These are phyloP conservation scores for Pammene aurita DNA, from an alignment of 2,888 invertebrate species.

Conservation along the genomic window DNA sequence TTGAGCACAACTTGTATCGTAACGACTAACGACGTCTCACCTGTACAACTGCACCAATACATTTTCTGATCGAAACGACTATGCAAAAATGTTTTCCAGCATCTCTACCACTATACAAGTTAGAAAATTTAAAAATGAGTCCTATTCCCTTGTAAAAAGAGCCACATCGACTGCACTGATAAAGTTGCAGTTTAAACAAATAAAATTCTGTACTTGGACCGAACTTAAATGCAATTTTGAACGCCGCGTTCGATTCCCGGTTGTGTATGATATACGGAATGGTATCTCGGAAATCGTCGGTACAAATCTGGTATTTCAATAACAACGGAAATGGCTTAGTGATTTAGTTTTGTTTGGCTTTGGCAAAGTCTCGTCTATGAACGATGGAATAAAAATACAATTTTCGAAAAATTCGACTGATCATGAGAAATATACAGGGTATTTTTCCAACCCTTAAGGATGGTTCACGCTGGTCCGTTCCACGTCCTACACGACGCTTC, in stretches of 20 bases:
- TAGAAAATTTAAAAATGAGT: slow-evolving; percentile 3
- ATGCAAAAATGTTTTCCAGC: slow-evolving; percentile 31
- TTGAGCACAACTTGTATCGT: slow-evolving; percentile 17
- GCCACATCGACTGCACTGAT: not conserved
- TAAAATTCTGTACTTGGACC: slow-evolving; percentile 35
- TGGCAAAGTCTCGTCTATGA: not conserved
- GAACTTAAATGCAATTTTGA: slow-evolving; percentile 40
- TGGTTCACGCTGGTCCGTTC: too few species aligned
- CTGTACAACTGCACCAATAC: slow-evolving; percentile 35
- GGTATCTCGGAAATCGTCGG: slow-evolving; percentile 34
- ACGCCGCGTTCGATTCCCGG: slow-evolving; percentile 31
- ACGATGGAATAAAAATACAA: not conserved
- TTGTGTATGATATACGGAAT: slow-evolving; percentile 31
- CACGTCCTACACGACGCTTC: too few species aligned
- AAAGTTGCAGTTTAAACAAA: slow-evolving; percentile 29
- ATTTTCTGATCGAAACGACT: slow-evolving; percentile 32
- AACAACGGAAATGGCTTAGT: slow-evolving; percentile 27
- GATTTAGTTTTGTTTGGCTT: slow-evolving; percentile 29
- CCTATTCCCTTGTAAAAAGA: not conserved
- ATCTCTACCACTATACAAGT: not conserved
- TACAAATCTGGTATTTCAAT: slow-evolving; percentile 36
- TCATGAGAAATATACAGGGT: not conserved
- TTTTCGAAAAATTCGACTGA: not conserved
- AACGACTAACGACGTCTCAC: slow-evolving; percentile 27
- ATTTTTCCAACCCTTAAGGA: too few species aligned